These are phyloP conservation scores for Euplexia lucipara DNA, from an alignment of 2,888 invertebrate genomes.

Conservation along the genomic window DNA sequence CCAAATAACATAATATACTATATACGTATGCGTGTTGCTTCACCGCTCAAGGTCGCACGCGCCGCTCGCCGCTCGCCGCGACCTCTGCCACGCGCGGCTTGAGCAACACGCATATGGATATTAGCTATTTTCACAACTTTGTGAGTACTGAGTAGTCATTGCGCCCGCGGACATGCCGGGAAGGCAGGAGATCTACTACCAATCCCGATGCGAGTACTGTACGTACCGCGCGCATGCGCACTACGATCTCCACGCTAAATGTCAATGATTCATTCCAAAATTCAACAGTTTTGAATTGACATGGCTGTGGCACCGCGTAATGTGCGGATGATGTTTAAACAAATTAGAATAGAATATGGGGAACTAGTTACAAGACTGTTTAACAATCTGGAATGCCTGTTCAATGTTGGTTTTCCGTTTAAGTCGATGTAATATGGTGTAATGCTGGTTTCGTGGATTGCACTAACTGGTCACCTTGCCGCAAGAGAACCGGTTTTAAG, in stretches of 20 bases:
- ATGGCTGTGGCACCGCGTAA: not conserved
- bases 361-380: too few relatives aligned
- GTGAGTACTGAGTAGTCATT: too few relatives aligned
- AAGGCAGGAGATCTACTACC: not conserved
- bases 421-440: not conserved
- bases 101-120: constrained; percentile 36
- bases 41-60: constrained; percentile 30
- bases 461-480: too few relatives aligned
- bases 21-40: constrained; percentile 30
- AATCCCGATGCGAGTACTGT: too few relatives aligned
- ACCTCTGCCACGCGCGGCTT: constrained; percentile 40
- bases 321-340: not conserved
- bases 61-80: constrained; percentile 27
- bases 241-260: not conserved
- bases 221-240: not conserved
- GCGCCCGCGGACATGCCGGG: too few relatives aligned
- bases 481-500: not conserved
- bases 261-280: not conserved
- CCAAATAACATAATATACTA: constrained; percentile 27
- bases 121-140: constrained; percentile 21
- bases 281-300: not conserved
- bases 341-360: not conserved
- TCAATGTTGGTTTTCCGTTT: not conserved
- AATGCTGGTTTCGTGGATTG: not conserved
- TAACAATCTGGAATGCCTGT: not conserved